Base-by-base conservation (phyloP, 2,113 vertebrate species). In the Ammodytes dubius region DNA sequence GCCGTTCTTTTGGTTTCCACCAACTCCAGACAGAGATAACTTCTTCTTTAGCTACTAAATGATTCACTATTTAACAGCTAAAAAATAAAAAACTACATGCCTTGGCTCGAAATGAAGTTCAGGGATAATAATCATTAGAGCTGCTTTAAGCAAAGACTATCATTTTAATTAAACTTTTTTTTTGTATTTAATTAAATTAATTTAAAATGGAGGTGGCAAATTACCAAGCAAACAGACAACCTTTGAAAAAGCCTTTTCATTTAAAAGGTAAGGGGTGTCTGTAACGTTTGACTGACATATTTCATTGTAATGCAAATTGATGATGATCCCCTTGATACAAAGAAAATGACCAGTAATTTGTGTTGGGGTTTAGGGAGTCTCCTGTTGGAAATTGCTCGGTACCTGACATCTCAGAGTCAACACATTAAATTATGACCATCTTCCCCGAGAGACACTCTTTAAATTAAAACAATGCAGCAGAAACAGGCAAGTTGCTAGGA, bases 401-500 rank as follows among this genome's bases (percentile, higher is more conserved):
- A 88, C 71, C 83, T 85, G 86, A 83, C 77, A 87, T 85, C 65
- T 87, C 79, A 57, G 27, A 87, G 79, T 57, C 81, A 81, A 84
- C 45, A 57, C 71, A 91, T 75, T 79, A 64, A 83, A 81, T 63
- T 76, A 68, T 8, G 53, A 74, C 87, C 82, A 80, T 87, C 80
- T 67, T 70, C 45, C 72, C 70, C 77, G 77, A 54, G 64, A 80
- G 84, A 70, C 84, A 70, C 84, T 73, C 70, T 85, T 75, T 74
- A 60, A 61, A 27, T 27, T 27, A 27, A 88, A 82, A 91, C 86
- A 85, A 87, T 82, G 63, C 79, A 17, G 81, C 76, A 80, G 64
- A 82, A 89, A 86, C 57, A 1, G 42, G 80, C 70, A 91, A 87
- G 94, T 95, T 95, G 93, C 93, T 93, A 93, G 91, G 94, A 84